Evolutionary conservation across 2,113 vertebrate genomes (phyloP).

Genomic region (Lasiurus cinereus): DNA sequence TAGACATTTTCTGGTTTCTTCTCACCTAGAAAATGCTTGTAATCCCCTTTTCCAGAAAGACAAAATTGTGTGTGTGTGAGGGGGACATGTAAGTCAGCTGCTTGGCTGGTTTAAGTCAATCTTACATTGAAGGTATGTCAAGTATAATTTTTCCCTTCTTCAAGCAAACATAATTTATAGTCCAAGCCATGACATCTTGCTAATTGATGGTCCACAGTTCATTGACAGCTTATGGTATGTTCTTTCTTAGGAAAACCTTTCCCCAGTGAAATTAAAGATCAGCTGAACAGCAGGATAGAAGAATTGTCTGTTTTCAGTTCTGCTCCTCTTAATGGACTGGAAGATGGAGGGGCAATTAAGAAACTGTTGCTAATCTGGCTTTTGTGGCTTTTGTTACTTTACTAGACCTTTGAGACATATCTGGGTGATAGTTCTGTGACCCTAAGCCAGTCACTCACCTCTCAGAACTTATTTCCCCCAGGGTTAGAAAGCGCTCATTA

Average conservation of each 20-base stretch:
- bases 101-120: constrained; percentile 34
- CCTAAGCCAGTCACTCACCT: background rate
- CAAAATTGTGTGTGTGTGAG: background rate
- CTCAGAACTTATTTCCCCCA: background rate
- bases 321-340: background rate
- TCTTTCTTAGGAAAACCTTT: constrained; percentile 51
- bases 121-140: background rate
- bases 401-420: background rate
- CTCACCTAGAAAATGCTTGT: constrained; percentile 39
- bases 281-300: background rate
- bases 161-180: constrained; percentile 29
- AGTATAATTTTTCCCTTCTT: constrained; percentile 17
- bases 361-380: background rate
- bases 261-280: background rate
- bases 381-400: background rate
- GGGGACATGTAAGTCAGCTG: background rate
- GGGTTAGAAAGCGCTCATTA: background rate
- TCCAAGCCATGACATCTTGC: background rate
- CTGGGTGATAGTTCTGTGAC: background rate
- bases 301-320: background rate
- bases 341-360: background rate
- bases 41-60: constrained; percentile 3
- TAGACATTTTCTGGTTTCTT: constrained; percentile 6
- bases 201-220: constrained; percentile 3
- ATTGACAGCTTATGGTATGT: background rate